A percentile compares a stretch with the other conserved stretches of the same genome.
These are phyloP conservation scores for Eristalis arbustorum DNA, from an alignment of 2,888 invertebrate species.

Conservation along the genomic window DNA sequence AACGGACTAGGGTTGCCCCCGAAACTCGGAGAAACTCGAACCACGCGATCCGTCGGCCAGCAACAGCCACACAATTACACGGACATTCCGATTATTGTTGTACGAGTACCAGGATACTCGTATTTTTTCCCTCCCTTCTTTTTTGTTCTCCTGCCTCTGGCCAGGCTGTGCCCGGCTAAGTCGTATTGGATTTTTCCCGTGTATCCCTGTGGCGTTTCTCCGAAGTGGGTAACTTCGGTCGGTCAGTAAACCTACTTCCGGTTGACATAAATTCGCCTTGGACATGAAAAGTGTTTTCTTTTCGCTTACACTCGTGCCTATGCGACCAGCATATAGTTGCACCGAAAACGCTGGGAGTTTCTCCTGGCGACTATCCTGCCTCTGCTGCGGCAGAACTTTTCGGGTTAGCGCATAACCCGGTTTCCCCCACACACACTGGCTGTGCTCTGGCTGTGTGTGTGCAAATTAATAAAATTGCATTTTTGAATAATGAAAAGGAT, in stretches of 20 bases:
- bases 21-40: constrained; percentile 19
- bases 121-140: constrained; percentile 4
- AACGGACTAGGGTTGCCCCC: constrained; percentile 22
- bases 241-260: constrained; percentile 81
- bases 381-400: not conserved
- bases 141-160: not conserved
- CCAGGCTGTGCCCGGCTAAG: no score
- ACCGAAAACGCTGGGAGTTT: not conserved
- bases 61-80: constrained; percentile 34
- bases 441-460: not conserved
- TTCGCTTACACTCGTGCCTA: constrained; percentile 15
- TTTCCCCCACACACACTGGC: not conserved
- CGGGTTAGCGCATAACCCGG: constrained; percentile 21
- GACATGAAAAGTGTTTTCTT: constrained; percentile 78
- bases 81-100: constrained; percentile 62
- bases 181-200: not conserved
- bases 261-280: constrained; percentile 81
- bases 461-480: constrained; percentile 65
- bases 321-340: not conserved
- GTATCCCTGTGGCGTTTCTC: constrained; percentile 14
- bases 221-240: constrained; percentile 58
- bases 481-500: constrained; percentile 68
- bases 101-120: constrained; percentile 12
- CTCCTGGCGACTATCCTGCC: not conserved
- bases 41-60: constrained; percentile 33